Conservation (phyloP, 2,888 invertebrate species). For the Fragum sueziense region DNA sequence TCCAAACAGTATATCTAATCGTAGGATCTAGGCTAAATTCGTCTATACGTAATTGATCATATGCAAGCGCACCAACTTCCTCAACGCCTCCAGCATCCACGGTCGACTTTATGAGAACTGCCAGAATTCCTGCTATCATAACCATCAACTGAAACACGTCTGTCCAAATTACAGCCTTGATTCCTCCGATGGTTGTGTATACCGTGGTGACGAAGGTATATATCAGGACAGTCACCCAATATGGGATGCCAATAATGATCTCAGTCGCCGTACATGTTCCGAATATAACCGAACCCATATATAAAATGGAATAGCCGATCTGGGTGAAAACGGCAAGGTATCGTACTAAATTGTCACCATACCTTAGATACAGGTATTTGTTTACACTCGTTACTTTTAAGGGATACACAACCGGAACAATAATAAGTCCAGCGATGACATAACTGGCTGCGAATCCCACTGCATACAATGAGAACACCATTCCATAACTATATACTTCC, state of each 20-base stretch:
- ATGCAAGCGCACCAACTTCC: conserved; percentile 1
- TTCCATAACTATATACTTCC: conserved; percentile 14
- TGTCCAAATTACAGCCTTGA: conserved; percentile 47
- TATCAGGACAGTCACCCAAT: conserved; percentile 37
- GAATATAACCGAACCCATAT: too few relatives aligned
- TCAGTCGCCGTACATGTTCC: conserved; percentile 38
- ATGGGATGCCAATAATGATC: conserved; percentile 32
- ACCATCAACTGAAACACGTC: conserved; percentile 39
- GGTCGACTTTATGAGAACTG: conserved; percentile 32
- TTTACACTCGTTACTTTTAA: too few relatives aligned
- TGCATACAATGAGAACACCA: not conserved
- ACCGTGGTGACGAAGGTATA: conserved; percentile 37
- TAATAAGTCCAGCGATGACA: conserved; percentile 16
- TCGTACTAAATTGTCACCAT: too few relatives aligned
- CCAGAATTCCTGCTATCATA: conserved; percentile 42
- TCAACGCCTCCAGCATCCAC: conserved; percentile 17
- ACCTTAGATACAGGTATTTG: too few relatives aligned
- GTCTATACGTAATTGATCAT: conserved; percentile 12
- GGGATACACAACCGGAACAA: too few relatives aligned
- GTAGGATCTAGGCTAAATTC: conserved; percentile 37
- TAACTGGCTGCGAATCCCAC: not conserved
- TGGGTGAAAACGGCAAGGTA: too few relatives aligned
- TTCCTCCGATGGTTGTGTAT: conserved; percentile 42
- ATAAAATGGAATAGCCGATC: too few relatives aligned
- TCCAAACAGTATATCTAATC: conserved; percentile 38